These are phyloP conservation scores for Castor canadensis DNA, from an alignment of 2,113 vertebrate species.

Conservation along the genomic window DNA sequence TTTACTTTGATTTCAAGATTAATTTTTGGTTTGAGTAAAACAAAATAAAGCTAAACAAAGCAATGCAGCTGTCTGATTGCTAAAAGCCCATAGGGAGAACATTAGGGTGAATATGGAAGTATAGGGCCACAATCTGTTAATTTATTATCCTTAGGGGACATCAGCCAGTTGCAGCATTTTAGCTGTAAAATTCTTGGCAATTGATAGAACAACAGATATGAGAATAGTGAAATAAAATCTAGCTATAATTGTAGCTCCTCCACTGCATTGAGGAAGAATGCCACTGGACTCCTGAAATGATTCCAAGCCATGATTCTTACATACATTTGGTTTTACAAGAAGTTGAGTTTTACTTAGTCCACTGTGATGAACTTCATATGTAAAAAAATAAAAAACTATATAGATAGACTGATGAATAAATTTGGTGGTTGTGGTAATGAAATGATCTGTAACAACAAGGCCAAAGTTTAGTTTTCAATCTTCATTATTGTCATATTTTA, in stretches of 20 bases:
- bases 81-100: not conserved
- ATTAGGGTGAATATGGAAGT: not conserved
- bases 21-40: not conserved
- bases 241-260: not conserved
- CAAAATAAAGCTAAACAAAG: not conserved
- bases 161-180: not conserved
- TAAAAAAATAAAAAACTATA: not conserved
- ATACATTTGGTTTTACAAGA: not conserved
- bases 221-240: not conserved
- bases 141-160: not conserved
- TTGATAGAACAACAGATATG: not conserved
- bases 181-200: not conserved
- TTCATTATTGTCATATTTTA: not conserved
- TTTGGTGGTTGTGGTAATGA: not conserved
- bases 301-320: not conserved
- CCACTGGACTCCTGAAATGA: not conserved
- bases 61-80: not conserved
- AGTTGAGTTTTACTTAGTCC: not conserved
- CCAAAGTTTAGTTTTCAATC: not conserved
- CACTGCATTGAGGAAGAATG: too few relatives aligned
- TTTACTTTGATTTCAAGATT: slow-evolving; percentile 23
- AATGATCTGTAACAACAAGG: not conserved
- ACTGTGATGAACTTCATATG: not conserved
- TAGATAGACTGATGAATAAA: not conserved
- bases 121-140: not conserved